These are phyloP conservation scores for Pseudorhombus dupliciocellatus DNA, from an alignment of 2,113 vertebrate genomes.

Conservation along the genomic window DNA sequence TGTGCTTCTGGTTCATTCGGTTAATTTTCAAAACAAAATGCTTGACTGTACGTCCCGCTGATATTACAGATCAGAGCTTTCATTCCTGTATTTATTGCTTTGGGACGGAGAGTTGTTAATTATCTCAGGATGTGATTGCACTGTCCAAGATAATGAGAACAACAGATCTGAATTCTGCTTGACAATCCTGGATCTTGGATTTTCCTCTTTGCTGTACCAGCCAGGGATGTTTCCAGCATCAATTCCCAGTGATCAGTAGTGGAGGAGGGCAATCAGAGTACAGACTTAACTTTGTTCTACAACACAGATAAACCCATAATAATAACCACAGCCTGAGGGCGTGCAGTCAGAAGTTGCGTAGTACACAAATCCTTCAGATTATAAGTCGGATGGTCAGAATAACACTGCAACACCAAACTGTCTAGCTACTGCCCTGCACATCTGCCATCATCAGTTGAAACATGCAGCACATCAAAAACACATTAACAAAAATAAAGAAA, in stretches of 20 bases:
- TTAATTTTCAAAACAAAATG: conserved; percentile 34
- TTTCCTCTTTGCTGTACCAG: conserved; percentile 49
- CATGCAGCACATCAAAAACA: conserved; percentile 3
- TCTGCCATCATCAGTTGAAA: conserved; percentile 2
- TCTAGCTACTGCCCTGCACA: background rate
- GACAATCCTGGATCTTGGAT: conserved; percentile 44
- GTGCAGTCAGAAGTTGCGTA: conserved; percentile 27
- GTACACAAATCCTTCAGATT: conserved; percentile 37
- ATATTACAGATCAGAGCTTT: conserved; percentile 47
- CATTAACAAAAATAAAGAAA: background rate
- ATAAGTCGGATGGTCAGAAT: conserved; percentile 18
- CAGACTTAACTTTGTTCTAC: conserved; percentile 58
- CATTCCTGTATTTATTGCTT: conserved; percentile 53
- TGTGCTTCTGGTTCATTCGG: conserved; percentile 22
- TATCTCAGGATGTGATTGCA: conserved; percentile 47
- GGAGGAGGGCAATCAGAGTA: conserved; percentile 55
- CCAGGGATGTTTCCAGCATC: conserved; percentile 46
- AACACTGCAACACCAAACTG: conserved; percentile 13
- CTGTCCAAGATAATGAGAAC: conserved; percentile 60
- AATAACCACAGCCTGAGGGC: conserved; percentile 39
- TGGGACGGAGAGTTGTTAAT: conserved; percentile 54
- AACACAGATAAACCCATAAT: conserved; percentile 32
- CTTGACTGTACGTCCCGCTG: conserved; percentile 5
- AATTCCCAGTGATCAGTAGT: conserved; percentile 58
- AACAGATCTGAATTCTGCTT: conserved; percentile 50